phyloP scores from a whole-genome alignment of 2,113 vertebrate species.

The Lampris incognitus region DNA sequence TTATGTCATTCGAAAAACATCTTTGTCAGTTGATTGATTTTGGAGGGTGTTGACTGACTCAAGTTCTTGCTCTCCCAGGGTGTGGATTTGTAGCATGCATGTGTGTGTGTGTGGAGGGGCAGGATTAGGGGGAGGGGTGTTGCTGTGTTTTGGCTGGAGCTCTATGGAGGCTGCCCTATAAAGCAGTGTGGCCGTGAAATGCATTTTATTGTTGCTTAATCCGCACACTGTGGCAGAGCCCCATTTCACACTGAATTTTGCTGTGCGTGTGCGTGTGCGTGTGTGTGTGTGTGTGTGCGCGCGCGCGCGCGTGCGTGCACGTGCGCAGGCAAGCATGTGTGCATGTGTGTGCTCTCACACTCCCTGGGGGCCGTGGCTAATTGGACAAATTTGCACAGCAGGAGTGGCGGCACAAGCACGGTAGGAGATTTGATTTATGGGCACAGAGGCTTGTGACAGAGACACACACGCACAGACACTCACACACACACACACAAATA shows the following conservation, averaged over 20 bases:
- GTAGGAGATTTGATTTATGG: slow-evolving; percentile 88
- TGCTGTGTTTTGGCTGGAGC: slow-evolving; percentile 66
- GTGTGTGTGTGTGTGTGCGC: slow-evolving; percentile 16
- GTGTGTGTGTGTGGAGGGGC: slow-evolving; percentile 42
- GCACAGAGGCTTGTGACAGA: slow-evolving; percentile 61
- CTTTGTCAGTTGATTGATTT: slow-evolving; percentile 35
- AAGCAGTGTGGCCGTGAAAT: slow-evolving; percentile 81
- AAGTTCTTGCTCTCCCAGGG: slow-evolving; percentile 21
- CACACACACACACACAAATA: slow-evolving; percentile 7
- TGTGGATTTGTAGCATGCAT: slow-evolving; percentile 49
- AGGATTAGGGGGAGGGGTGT: slow-evolving; percentile 57
- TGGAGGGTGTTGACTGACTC: slow-evolving; percentile 51
- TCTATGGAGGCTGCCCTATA: slow-evolving; percentile 76
- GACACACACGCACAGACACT: slow-evolving; percentile 37
- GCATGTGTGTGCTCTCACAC: slow-evolving; percentile 57
- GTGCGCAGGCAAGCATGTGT: slow-evolving; percentile 30
- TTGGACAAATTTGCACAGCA: slow-evolving; percentile 99
- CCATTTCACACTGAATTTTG: slow-evolving; percentile 90
- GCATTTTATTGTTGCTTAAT: slow-evolving; percentile 85
- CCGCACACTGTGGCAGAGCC: slow-evolving; percentile 86
- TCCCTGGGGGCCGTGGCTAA: slow-evolving; percentile 92
- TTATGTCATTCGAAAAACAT: slow-evolving; percentile 51
- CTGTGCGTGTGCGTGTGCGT: neutral
- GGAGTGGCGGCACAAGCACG: slow-evolving; percentile 85
- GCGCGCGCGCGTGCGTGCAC: slow-evolving; percentile 28